Percentiles rank a stretch among this genome's conserved stretches.
Evolutionary conservation across 2,888 invertebrate species (phyloP).

Genomic region (Amphimallon solstitiale): DNA sequence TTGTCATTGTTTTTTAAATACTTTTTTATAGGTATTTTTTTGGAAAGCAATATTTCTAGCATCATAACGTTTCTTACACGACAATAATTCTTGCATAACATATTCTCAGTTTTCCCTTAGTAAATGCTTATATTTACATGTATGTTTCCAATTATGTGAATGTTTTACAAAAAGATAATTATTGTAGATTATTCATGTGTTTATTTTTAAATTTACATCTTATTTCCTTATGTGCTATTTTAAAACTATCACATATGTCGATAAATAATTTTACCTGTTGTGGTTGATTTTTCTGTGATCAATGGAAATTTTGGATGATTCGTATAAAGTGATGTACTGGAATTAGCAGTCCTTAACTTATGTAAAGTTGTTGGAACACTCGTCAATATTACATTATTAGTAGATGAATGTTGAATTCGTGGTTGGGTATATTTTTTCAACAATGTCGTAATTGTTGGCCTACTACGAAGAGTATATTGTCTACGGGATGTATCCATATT

Average conservation of each 20-base stretch:
- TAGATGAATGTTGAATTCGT: not conserved
- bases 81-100: too few species aligned
- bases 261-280: not conserved
- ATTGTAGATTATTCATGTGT: too few species aligned
- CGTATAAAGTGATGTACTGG: not conserved
- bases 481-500: too few species aligned
- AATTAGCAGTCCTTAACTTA: not conserved
- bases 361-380: not conserved
- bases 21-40: too few species aligned
- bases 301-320: not conserved
- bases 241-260: conserved; percentile 1
- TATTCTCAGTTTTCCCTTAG: too few species aligned
- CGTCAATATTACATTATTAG: not conserved
- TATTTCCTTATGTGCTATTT: not conserved
- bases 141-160: too few species aligned
- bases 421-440: not conserved
- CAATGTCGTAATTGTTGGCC: not conserved
- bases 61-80: too few species aligned
- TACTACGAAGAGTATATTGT: not conserved
- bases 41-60: too few species aligned
- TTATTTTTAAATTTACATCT: not conserved
- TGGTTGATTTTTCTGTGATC: not conserved
- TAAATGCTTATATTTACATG: too few species aligned
- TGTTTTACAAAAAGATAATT: too few species aligned
- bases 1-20: too few species aligned